Base-by-base conservation (phyloP, 2,797 vertebrate genomes). In the Gallinago solitaria region DNA sequence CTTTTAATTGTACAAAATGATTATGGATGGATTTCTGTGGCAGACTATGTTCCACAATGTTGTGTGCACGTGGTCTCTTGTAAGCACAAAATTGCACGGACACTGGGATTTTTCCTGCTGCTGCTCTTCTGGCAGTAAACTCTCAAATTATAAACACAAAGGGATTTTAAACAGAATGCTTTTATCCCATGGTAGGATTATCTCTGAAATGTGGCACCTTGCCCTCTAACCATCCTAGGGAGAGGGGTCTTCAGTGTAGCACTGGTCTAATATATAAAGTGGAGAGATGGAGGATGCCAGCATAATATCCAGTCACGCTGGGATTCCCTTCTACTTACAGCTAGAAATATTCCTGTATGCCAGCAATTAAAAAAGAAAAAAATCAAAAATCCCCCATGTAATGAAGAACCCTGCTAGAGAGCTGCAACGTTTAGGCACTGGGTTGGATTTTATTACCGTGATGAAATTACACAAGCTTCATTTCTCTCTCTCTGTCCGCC, bases 391-490 rank as follows among this genome's bases (percentile, higher is more conserved):
- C 18, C 54, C 39, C 9, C 6, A 1, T n/a, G 67, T 51, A 83
- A 73, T 45, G 54, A 43, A 91, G 63, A 91, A 43, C 43, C 61
- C 50, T 43, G 32, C 57, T 68, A 39, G 69, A 57, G 37, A 76
- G 43, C 33, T 81, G 93, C 82, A 60, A 82, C 14, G 39, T 51
- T 73, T n/a, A 45, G 64, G 76, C 77, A 28, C 80, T 14, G 79
- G 87, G 21, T 25, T 92, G 94, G 79, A 64, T 96, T 93, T 79
- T 81, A 87, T 68, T 83, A 94, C 83, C 14, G 4, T 28, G 86
- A 90, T 87, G 18, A 74, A 94, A 95, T 89, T 51, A 64, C 90
- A 83, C 83, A 30, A 83, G 81, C 92, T 54, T 83, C 7, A 15
- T 75, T 83, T 83, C 41, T 75, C 41, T 57, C 81, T 56, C 64